Conservation (phyloP, 2,797 vertebrate species). For the Eupleurogrammus muticus region DNA sequence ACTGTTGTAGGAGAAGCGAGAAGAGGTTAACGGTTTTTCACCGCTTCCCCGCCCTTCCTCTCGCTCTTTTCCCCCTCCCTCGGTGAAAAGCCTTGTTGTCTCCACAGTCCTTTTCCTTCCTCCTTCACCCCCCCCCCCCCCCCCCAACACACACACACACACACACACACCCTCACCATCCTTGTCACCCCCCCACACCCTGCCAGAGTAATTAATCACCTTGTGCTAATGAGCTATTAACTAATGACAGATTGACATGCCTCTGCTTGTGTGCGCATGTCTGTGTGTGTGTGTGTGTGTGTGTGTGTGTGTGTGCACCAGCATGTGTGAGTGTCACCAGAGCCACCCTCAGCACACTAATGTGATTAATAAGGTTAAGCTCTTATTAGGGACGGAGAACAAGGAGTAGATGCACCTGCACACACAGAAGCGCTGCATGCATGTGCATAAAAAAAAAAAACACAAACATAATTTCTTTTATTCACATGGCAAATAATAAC, state of each 20-base stretch:
- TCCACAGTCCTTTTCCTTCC: constrained; percentile 58
- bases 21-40: constrained; percentile 44
- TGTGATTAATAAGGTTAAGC: constrained; percentile 84
- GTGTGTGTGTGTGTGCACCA: constrained; percentile 40
- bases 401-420: constrained; percentile 41
- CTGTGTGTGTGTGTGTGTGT: constrained; percentile 42
- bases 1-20: constrained; percentile 35
- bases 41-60: constrained; percentile 10
- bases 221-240: constrained; percentile 83
- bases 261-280: constrained; percentile 68
- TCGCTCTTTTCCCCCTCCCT: constrained; percentile 56
- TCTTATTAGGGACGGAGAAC: constrained; percentile 71
- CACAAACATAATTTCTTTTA: constrained; percentile 16
- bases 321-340: constrained; percentile 62
- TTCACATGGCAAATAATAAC: constrained; percentile 42
- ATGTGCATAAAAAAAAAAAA: constrained; percentile 2
- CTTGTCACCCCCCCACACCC: constrained; percentile 71
- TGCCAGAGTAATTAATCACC: constrained; percentile 82
- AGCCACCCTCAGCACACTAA: constrained; percentile 71
- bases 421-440: constrained; percentile 26
- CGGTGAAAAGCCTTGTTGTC: constrained; percentile 47
- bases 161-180: too few species aligned
- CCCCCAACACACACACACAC: too few species aligned
- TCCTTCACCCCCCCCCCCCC: constrained; percentile 45
- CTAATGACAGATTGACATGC: constrained; percentile 82